Base-by-base conservation (phyloP, 2,113 vertebrate species). In the Gobius niger region DNA sequence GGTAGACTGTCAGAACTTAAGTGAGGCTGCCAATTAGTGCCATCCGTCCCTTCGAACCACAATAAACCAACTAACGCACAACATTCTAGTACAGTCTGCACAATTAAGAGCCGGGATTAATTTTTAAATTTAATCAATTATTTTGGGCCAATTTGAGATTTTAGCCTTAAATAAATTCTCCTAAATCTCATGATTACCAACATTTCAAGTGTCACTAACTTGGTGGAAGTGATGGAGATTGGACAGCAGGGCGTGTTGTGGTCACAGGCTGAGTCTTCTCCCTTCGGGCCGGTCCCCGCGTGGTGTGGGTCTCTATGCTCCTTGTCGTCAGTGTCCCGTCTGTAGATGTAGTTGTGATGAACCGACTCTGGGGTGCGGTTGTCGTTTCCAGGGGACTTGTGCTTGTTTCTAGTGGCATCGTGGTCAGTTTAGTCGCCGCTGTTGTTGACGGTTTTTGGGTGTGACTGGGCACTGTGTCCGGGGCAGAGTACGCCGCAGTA, bases 381-480 rank as follows among this genome's bases (percentile, higher is more conserved):
- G 84, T 83, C 52, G 61, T 60, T n/a, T 63, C 77, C 12, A 56
- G 67, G 14, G 84, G 62, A 67, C 67, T 68, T 0, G 87, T 77
- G 76, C 82, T 91, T 2, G 87, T 87, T 61, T 90, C 85, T 7
- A 60, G 65, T 73, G 59, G 82, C 47, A 72, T 40, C 15, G 85
- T 85, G 76, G 85, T 75, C 44, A 60, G 7, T 1, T 80, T 49
- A 5, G 88, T 84, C 9, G 87, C 75, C 11, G 46, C n/a, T 7
- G 15, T 49, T 0, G 80, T 77, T 0, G 75, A 69, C 24, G 86
- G 75, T 10, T 76, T 70, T 67, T 67, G 79, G 5, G 80, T 78
- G 44, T 68, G 70, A 44, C 68, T 69, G 7, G 85, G 63, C 2
- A 71, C 11, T 12, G 3, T 11, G 0, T 0, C 12, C 16, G n/a